Evolutionary conservation across 2,888 invertebrate species (phyloP), one percentile per base, ranked within the genome.

Genomic region (Andricus quercusramuli): DNA sequence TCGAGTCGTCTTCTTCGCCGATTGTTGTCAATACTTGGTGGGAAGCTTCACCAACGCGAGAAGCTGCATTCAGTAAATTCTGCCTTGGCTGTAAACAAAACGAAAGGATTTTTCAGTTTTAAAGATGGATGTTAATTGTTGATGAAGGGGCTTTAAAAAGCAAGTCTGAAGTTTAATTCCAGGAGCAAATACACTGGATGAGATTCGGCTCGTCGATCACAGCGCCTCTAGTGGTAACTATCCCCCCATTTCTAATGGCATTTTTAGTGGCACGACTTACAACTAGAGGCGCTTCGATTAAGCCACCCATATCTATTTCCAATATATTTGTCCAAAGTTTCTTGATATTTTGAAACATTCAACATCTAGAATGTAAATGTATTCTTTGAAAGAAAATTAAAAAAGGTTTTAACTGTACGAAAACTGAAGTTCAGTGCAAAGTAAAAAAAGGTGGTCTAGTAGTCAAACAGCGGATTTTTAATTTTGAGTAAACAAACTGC

Each of bases 21-120:
- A 99, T 98, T 78, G 97, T 98, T 89, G 97, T 96, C 78, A 99
- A 95, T 0, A 99, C 98, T 89, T 97, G 96, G 74, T 98, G 97
- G 81, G 98, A 98, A 0, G 99, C 98, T 92, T 99, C 99, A 15
- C 99, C 99, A 70, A 99, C 98, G 83, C 97, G 95, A 20, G 98
- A 98, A 0, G 99, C 99, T 0, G 99, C 99, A 92, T 97, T 98
- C 77, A 99, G 95, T 51, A 99, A 94, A 91, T 96, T 97, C 93
- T 99, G 98, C 17, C 99, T 95, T 0, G 98, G 98, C 96, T 96
- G 94, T 47, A 90, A 89, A 74, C 22, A 83, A 78, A 80, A 22
- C 47, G 11, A 56, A 56, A n/a, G 4, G 11, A 22, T 59, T 59
- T 59, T 59, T 68, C n/a, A 66, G 65, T 76, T 41, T 44, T 25